Evolutionary conservation across 2,113 vertebrate genomes (phyloP).

Genomic region (Pampusana beccarii): DNA sequence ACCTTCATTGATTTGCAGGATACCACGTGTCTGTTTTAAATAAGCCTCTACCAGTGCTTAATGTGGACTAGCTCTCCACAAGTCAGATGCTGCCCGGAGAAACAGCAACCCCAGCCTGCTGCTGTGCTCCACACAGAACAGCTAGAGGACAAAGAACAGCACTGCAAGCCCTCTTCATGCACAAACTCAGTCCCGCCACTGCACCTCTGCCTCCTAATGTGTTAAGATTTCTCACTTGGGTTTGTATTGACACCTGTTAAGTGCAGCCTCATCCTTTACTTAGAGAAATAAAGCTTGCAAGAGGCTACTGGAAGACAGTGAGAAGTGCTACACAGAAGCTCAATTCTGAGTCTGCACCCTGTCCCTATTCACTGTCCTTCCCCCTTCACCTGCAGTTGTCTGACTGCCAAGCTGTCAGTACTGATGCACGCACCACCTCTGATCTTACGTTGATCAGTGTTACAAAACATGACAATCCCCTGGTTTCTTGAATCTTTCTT

Average conservation of each 20-base stretch:
- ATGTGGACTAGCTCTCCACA: background rate
- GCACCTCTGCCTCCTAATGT: background rate
- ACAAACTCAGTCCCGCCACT: background rate
- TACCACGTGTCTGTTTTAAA: background rate
- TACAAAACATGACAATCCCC: background rate
- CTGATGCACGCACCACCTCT: background rate
- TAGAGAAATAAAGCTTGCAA: background rate
- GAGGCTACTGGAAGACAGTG: background rate
- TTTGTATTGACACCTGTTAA: background rate
- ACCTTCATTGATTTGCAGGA: constrained; percentile 13
- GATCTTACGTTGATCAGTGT: background rate
- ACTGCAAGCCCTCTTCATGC: background rate
- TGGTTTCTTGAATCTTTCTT: background rate
- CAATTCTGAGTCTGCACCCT: background rate
- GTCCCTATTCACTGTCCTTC: background rate
- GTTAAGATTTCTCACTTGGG: background rate
- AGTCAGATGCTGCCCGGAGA: background rate
- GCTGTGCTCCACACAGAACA: background rate
- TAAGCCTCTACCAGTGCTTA: background rate
- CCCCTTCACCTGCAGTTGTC: background rate
- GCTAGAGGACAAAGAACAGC: background rate
- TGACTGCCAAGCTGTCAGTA: background rate
- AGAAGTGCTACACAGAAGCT: background rate
- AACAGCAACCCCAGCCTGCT: background rate
- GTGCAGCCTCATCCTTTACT: background rate